Percentiles rank a stretch among this genome's conserved stretches.
Conservation (phyloP, 1,140 invertebrate species). For the Dendrolimus kikuchii region DNA sequence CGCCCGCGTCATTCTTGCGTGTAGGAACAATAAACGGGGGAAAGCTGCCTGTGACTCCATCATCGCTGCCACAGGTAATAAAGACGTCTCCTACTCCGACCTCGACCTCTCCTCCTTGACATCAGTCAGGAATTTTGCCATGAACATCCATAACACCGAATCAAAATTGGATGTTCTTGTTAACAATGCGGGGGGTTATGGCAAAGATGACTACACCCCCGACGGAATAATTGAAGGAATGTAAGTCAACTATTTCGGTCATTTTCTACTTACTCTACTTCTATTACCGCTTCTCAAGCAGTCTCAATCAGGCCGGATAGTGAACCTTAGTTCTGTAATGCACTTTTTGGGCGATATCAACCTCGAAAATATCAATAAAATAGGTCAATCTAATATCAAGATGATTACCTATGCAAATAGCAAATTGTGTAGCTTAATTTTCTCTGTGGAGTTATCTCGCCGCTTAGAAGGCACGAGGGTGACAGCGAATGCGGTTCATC, state of each 20-base stretch:
- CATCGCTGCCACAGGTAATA: constrained; percentile 20
- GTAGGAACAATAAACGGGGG: constrained; percentile 77
- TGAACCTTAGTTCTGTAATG: too few species aligned
- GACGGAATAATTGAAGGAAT: constrained; percentile 87
- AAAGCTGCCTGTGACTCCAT: constrained; percentile 61
- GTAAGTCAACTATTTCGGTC: constrained; percentile 90
- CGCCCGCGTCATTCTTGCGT: constrained; percentile 88
- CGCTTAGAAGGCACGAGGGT: too few species aligned
- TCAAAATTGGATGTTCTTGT: constrained; percentile 83
- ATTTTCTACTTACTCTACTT: constrained; percentile 83
- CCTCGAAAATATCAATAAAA: too few species aligned
- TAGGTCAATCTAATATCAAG: too few species aligned
- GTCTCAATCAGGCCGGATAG: too few species aligned
- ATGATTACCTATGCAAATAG: too few species aligned
- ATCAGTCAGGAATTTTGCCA: constrained; percentile 82
- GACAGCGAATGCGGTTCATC: too few species aligned
- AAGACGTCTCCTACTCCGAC: constrained; percentile 50
- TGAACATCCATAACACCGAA: constrained; percentile 76
- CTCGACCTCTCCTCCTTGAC: constrained; percentile 85
- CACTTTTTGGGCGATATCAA: too few species aligned
- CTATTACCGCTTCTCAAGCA: constrained; percentile 80
- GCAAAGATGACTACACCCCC: constrained; percentile 51
- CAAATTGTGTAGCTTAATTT: too few species aligned
- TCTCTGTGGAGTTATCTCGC: too few species aligned
- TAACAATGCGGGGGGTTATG: constrained; percentile 82